Conservation (phyloP, 2,113 vertebrate genomes). For the Polyodon spathula region DNA sequence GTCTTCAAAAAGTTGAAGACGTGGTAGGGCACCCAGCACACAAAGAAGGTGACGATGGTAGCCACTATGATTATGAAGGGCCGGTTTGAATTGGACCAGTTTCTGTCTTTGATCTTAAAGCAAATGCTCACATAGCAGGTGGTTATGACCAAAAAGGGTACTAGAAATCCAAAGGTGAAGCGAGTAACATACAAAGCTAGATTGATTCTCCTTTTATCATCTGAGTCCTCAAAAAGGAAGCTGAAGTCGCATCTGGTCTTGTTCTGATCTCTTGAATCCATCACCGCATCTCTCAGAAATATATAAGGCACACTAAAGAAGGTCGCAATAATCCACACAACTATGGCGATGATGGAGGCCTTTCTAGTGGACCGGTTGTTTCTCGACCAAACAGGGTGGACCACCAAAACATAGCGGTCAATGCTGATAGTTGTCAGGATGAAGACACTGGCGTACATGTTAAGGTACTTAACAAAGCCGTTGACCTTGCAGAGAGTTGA, state of each 20-base stretch:
- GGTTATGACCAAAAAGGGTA: constrained; percentile 20
- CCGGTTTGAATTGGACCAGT: constrained; percentile 6
- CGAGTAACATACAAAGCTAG: constrained; percentile 18
- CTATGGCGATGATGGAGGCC: constrained; percentile 18
- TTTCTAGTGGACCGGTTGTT: constrained; percentile 20
- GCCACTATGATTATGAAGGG: constrained; percentile 21
- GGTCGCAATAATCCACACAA: constrained; percentile 30
- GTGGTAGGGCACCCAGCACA: constrained; percentile 22
- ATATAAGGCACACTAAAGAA: constrained; percentile 27
- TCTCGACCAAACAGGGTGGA: constrained; percentile 35
- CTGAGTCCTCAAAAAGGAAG: background rate
- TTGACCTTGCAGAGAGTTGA: constrained; percentile 32
- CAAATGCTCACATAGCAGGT: constrained; percentile 16
- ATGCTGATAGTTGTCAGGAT: constrained; percentile 36
- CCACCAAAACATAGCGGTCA: constrained; percentile 34
- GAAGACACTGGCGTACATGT: constrained; percentile 31
- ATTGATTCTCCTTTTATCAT: constrained; percentile 9
- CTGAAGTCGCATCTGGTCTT: constrained; percentile 23
- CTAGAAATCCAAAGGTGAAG: constrained; percentile 17
- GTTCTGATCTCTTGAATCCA: constrained; percentile 3
- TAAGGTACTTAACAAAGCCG: constrained; percentile 17
- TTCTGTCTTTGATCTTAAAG: background rate
- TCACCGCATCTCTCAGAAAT: constrained; percentile 24
- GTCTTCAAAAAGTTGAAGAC: background rate
- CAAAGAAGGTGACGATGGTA: constrained; percentile 18